Conservation (phyloP, 2,113 vertebrate species). For the Hiodon alosoides region DNA sequence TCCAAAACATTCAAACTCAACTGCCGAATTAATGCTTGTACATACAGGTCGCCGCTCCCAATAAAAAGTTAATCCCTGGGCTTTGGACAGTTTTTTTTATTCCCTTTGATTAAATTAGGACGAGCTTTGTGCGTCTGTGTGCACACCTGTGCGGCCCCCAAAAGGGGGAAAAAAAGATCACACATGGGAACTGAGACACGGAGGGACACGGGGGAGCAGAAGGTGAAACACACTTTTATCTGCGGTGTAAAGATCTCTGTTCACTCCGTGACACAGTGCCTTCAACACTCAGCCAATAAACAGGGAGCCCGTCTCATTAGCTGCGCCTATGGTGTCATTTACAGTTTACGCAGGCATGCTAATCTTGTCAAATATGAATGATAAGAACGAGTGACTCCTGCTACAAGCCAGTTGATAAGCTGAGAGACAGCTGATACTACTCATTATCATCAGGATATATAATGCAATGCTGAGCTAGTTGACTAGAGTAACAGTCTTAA, state of each 20-base stretch:
- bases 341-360: neutral
- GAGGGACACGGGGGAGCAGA: too few species aligned
- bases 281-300: too few species aligned
- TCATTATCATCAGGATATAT: neutral
- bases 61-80: neutral
- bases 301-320: too few species aligned
- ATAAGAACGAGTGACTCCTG: too few species aligned
- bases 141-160: neutral
- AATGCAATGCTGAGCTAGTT: too few species aligned
- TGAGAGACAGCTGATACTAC: neutral
- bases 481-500: neutral
- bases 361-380: neutral
- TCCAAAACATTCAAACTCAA: conserved; percentile 11
- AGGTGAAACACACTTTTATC: too few species aligned
- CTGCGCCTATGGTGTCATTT: neutral
- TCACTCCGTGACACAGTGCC: too few species aligned
- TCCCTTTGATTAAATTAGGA: conserved; percentile 4
- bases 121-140: neutral
- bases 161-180: neutral
- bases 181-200: too few species aligned
- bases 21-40: neutral
- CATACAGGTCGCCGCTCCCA: neutral
- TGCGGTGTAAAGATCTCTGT: too few species aligned
- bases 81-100: neutral
- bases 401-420: neutral